Base-by-base conservation (phyloP, 2,888 invertebrate genomes). In the Lepidocyrtoides sp. region DNA sequence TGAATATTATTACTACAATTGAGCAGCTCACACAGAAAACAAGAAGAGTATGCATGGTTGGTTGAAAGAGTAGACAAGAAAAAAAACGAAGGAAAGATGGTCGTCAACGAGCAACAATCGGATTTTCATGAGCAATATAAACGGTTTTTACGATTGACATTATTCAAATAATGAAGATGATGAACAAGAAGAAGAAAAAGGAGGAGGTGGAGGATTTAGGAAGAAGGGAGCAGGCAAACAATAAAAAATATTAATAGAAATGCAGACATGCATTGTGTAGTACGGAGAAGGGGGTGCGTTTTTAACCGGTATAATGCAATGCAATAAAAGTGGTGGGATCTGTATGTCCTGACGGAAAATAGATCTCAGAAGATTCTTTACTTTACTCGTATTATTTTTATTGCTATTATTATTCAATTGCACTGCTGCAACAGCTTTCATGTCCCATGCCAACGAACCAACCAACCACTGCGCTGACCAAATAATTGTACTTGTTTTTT, bases 51-150 rank as follows among this genome's bases (percentile, higher is more conserved):
- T 20, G 51, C 5, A 72, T 20, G 32, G 72, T 72, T 14, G 57
- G 36, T 60, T 77, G 63, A 2, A 23, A 41, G 29, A 7, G 23
- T 8, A 51, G 1, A 77, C 17, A 72, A 14, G 48, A 20, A 5
- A 2, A 17, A 23, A 48, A 75, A 51, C 26, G 26, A 77, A 44
- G 57, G 29, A 79, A 48, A 69, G 29, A 69, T 82, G 63, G 54
- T 83, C 66, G 36, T 57, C 87, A 91, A 87, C 69, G 44, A 87
- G 89, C 89, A 89, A 72, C 91, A 91, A 93, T 93, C 93, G 93
- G 91, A 92, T 92, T 93, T 93, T 93, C 93, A 92, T 93, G 91
- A 91, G 91, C 88, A 91, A 92, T 92, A 92, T 92, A 92, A 92
- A 92, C 92, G 89, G 90, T 91, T 92, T 90, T 93, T 92, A 93